Base-by-base conservation (phyloP, 2,888 invertebrate species). In the Thumatha senex region DNA sequence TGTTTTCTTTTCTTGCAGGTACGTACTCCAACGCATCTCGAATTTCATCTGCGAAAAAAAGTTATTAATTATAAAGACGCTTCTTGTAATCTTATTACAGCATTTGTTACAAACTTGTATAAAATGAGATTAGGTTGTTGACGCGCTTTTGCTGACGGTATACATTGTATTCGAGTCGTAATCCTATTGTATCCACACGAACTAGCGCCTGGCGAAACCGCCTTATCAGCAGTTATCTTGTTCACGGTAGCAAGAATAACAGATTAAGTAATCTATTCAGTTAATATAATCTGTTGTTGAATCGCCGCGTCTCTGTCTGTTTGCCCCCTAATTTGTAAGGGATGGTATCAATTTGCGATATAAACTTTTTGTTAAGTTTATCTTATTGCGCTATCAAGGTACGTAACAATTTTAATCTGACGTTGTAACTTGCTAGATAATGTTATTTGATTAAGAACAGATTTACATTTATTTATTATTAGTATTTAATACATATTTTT, bases 21-120 rank as follows among this genome's bases (percentile, higher is more conserved):
- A 67, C 57, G 67, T 69, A 77, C 31, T 31, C 11, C 31, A 10
- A 10, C 61, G 72, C 71, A 63, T 76, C 72, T 78, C 77, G 61
- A 66, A 75, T 81, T 72, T 55, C 74, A 49, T 36, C 53, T 61
- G 58, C 58, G 57, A 64, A 61, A 48, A 62, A 40, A 50, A 31
- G 49, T 51, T 24, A 72, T 72, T 56, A 61, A 63, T 67, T 56
- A 63, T 58, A 54, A 58, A 63, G 67, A 67, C 70, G 71, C 69
- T 63, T 64, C 70, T 51, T 70, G 79, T 88, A 88, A 89, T 88
- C 89, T 81, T 79, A 70, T 89, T 86, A 88, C 72, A 68, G 49
- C 61, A 56, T 70, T 78, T 77, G 73, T 77, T 71, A 70, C 66
- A 67, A 70, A 70, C 63, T 77, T 51, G 64, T 74, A 78, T 82